These are phyloP conservation scores for Phrynocephalus vlangalii DNA, from an alignment of 2,797 vertebrate genomes.

Conservation along the genomic window DNA sequence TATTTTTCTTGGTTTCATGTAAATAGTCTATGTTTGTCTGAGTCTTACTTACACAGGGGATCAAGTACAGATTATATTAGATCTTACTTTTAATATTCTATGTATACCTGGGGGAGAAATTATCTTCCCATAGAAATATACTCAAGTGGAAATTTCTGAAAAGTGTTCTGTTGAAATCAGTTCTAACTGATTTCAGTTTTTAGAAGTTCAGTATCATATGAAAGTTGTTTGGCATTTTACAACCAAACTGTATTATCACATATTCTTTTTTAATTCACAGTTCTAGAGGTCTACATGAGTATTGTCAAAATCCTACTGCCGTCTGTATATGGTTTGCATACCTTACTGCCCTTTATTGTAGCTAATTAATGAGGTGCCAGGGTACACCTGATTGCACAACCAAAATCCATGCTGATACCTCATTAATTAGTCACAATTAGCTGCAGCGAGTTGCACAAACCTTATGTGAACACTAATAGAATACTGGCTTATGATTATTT, in stretches of 20 bases:
- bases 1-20: slow-evolving; percentile 47
- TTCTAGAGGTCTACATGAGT: not conserved
- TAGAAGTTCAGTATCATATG: not conserved
- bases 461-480: too few relatives aligned
- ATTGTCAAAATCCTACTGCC: not conserved
- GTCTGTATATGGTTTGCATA: too few relatives aligned
- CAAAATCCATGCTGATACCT: too few relatives aligned
- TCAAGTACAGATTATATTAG: slow-evolving; percentile 4
- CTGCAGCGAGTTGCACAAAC: too few relatives aligned
- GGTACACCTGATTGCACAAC: too few relatives aligned
- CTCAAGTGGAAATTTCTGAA: not conserved
- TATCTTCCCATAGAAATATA: not conserved
- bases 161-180: not conserved
- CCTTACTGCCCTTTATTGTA: too few relatives aligned
- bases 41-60: slow-evolving; percentile 8
- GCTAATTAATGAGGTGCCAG: too few relatives aligned
- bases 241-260: not conserved
- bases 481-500: not conserved
- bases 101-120: slow-evolving; percentile 10
- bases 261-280: not conserved
- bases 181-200: not conserved
- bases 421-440: too few relatives aligned
- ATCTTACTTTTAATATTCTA: slow-evolving; percentile 8
- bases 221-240: slow-evolving; percentile 10
- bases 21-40: slow-evolving; percentile 24